Conservation (phyloP, 2,888 invertebrate genomes). For the Strigamia crassipes region DNA sequence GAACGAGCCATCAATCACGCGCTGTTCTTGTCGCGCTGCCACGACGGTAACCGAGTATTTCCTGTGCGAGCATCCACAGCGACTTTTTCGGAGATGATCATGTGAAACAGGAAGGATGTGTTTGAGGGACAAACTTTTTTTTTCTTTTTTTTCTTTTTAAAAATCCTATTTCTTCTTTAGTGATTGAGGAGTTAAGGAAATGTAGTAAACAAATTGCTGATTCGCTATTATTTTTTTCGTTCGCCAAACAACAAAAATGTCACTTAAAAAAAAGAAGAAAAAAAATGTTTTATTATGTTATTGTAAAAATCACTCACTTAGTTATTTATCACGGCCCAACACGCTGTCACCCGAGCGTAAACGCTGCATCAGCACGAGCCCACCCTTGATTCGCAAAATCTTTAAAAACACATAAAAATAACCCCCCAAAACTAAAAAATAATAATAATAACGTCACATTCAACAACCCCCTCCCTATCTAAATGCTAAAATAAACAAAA, state of each 20-base stretch:
- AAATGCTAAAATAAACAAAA: neutral
- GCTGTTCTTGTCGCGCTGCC: constrained; percentile 21
- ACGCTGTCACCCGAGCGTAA: too few species aligned
- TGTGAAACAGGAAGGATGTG: constrained; percentile 34
- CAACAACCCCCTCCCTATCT: too few species aligned
- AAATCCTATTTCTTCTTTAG: neutral
- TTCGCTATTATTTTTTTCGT: neutral
- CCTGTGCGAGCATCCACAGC: constrained; percentile 26
- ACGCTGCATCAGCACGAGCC: constrained; percentile 25
- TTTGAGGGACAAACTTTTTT: constrained; percentile 32
- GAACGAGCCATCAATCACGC: constrained; percentile 30
- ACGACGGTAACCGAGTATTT: constrained; percentile 40
- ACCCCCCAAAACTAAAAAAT: neutral
- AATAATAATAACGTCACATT: too few species aligned
- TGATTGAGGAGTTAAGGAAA: constrained; percentile 31
- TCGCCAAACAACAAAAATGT: neutral
- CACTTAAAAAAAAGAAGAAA: neutral
- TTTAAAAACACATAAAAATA: constrained; percentile 33
- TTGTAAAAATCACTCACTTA: constrained; percentile 19
- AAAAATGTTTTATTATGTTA: constrained; percentile 15
- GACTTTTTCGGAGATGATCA: constrained; percentile 38
- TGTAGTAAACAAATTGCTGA: constrained; percentile 28
- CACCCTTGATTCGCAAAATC: too few species aligned
- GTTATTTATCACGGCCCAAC: constrained; percentile 29
- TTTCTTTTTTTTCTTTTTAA: neutral